Percentiles rank a stretch among this genome's conserved stretches.
phyloP scores from a whole-genome alignment of 1,140 invertebrate species.

The Delia radicum region DNA sequence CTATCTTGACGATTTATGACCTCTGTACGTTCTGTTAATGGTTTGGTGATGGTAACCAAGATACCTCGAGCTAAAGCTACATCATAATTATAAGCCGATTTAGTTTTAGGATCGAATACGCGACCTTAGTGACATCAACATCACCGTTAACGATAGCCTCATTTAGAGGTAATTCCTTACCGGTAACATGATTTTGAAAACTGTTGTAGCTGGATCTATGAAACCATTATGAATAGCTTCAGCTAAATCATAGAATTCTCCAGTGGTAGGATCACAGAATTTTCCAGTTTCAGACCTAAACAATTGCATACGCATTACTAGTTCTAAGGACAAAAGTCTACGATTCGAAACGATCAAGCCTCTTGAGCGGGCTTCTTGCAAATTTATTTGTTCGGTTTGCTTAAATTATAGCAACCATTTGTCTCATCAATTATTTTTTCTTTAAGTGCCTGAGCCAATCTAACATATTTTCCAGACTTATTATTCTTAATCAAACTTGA shows the following conservation, averaged over 20 bases:
- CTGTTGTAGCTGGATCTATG: slow-evolving; percentile 75
- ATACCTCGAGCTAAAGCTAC: slow-evolving; percentile 72
- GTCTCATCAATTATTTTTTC: slow-evolving; percentile 72
- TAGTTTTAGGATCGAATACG: slow-evolving; percentile 76
- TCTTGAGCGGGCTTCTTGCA: slow-evolving; percentile 70
- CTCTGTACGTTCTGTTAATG: slow-evolving; percentile 63
- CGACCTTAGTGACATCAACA: slow-evolving; percentile 72
- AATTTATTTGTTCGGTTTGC: slow-evolving; percentile 65
- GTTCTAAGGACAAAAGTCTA: slow-evolving; percentile 72
- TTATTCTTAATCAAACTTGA: slow-evolving; percentile 77
- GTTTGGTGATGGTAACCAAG: slow-evolving; percentile 71
- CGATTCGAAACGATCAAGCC: slow-evolving; percentile 74
- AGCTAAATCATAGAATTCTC: slow-evolving; percentile 69
- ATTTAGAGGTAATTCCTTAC: slow-evolving; percentile 70
- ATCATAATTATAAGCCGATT: slow-evolving; percentile 70
- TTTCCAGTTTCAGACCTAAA: slow-evolving; percentile 77
- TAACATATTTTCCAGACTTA: slow-evolving; percentile 69
- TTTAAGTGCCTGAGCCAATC: slow-evolving; percentile 74
- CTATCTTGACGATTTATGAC: slow-evolving; percentile 59
- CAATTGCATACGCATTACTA: slow-evolving; percentile 74
- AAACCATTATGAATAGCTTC: slow-evolving; percentile 72
- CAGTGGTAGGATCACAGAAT: slow-evolving; percentile 73
- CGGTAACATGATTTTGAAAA: slow-evolving; percentile 74
- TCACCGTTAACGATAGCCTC: slow-evolving; percentile 78
- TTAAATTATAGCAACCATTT: slow-evolving; percentile 68